Percentiles rank a stretch among this genome's conserved stretches.
phyloP scores from a whole-genome alignment of 2,113 vertebrate genomes.

The Rana temporaria region DNA sequence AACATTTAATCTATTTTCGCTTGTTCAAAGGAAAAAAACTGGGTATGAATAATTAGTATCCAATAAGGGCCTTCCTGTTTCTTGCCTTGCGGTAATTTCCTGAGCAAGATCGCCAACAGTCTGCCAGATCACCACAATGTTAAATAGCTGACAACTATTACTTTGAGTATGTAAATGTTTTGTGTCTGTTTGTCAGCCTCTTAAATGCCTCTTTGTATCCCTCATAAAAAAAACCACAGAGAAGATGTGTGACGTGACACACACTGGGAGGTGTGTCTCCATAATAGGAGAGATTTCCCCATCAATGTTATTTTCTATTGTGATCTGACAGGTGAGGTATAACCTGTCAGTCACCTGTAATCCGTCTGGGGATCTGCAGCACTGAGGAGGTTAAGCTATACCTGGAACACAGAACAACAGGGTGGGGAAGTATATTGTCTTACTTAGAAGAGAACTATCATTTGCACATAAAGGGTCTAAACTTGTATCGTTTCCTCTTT shows the following conservation, averaged over 20 bases:
- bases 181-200: constrained; percentile 43
- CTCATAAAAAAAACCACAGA: constrained; percentile 30
- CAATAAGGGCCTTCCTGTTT: not conserved
- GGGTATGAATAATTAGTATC: too few relatives aligned
- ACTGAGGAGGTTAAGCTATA: constrained; percentile 44
- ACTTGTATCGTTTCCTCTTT: constrained; percentile 6
- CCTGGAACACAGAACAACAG: constrained; percentile 46
- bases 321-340: constrained; percentile 53
- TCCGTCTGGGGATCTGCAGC: constrained; percentile 33
- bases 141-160: constrained; percentile 37
- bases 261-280: constrained; percentile 52
- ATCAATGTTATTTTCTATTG: constrained; percentile 52
- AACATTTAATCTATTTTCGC: too few relatives aligned
- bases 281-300: constrained; percentile 51
- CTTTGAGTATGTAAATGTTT: constrained; percentile 34
- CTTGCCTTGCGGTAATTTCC: constrained; percentile 21
- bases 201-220: constrained; percentile 49
- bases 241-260: constrained; percentile 49
- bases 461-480: constrained; percentile 26
- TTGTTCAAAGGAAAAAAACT: too few relatives aligned
- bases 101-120: constrained; percentile 5
- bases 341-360: constrained; percentile 51
- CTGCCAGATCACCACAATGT: constrained; percentile 4
- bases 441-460: constrained; percentile 27
- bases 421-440: constrained; percentile 45